A percentile compares a stretch with the other conserved stretches of the same genome.
phyloP scores from a whole-genome alignment of 2,888 invertebrate genomes.

The Thumatha senex region DNA sequence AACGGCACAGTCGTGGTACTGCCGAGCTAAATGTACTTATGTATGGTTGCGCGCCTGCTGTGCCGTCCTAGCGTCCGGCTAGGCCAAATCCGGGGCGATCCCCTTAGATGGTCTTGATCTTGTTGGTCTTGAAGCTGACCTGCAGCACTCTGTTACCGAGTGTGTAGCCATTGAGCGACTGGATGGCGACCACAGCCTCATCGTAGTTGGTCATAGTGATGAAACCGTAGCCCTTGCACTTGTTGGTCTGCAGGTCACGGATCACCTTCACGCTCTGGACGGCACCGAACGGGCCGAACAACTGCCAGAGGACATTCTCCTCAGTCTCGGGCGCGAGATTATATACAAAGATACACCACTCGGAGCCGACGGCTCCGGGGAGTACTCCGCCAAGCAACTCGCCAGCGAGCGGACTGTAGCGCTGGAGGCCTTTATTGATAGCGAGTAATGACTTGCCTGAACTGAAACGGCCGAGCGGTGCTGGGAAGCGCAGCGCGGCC shows the following conservation, averaged over 20 bases:
- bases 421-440: constrained; percentile 88
- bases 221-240: constrained; percentile 97
- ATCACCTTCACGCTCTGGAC: constrained; percentile 97
- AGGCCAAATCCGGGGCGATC: constrained; percentile 65
- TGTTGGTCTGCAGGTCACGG: constrained; percentile 95
- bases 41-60: constrained; percentile 81
- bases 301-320: constrained; percentile 97
- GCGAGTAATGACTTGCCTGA: constrained; percentile 96
- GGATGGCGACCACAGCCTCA: constrained; percentile 95
- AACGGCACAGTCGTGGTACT: constrained; percentile 14
- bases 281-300: constrained; percentile 97
- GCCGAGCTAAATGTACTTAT: constrained; percentile 43
- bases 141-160: constrained; percentile 95
- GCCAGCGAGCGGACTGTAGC: constrained; percentile 94
- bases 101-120: constrained; percentile 88
- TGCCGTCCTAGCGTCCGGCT: constrained; percentile 80
- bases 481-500: constrained; percentile 85
- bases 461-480: constrained; percentile 90
- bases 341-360: constrained; percentile 98
- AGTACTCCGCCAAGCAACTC: constrained; percentile 91
- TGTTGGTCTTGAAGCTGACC: constrained; percentile 96
- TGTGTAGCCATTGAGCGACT: constrained; percentile 95
- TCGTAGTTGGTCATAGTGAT: constrained; percentile 98
- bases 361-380: constrained; percentile 89
- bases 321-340: constrained; percentile 98